Base-by-base conservation (phyloP, 2,888 invertebrate species). In the Andricus curvator region DNA sequence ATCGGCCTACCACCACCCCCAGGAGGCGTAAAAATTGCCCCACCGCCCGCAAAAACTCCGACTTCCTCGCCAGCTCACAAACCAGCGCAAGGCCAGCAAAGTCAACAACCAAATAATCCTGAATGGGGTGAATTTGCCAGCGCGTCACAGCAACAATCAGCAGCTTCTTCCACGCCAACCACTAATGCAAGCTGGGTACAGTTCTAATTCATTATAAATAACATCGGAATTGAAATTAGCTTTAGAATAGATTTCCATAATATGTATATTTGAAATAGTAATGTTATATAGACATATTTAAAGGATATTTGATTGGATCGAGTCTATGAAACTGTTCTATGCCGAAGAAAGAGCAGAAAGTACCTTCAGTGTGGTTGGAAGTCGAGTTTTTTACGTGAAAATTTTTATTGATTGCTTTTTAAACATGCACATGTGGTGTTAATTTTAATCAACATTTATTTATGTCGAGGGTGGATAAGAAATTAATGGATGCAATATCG, bases 1-100 rank as follows among this genome's bases (percentile, higher is more conserved):
- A 91, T 93, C 4, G 95, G 95, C 20, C 95, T 98, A 78, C 98
- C 98, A 60, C 98, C 98, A 9, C 98, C 98, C 15, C 97, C 97
- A 0, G 96, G 96, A 65, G 93, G 96, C 3, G 95, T 96, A 2
- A 96, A 96, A 92, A 94, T 96, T 82, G 95, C 96, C 22, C 96
- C 96, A 81, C 96, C 98, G 76, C 97, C 97, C 2, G 95, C 96
- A 15, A 93, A 92, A 77, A 93, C 93, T 48, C 93, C 93, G 66
- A 95, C 95, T n/a, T 95, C 95, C 11, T 97, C 97, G 20, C 97
- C 97, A 56, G 96, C 96, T 77, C 96, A 96, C 85, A 95, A 95
- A 80, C 95, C 96, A 56, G 94, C 94, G 33, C 95, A 95, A 78
- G 93, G 93, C 20, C 93, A 93, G 13, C 92, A 93, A 81, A 91